Evolutionary conservation across 2,888 invertebrate species (phyloP), one percentile per base, ranked within the genome.

Genomic region (Andrena trimmerana): DNA sequence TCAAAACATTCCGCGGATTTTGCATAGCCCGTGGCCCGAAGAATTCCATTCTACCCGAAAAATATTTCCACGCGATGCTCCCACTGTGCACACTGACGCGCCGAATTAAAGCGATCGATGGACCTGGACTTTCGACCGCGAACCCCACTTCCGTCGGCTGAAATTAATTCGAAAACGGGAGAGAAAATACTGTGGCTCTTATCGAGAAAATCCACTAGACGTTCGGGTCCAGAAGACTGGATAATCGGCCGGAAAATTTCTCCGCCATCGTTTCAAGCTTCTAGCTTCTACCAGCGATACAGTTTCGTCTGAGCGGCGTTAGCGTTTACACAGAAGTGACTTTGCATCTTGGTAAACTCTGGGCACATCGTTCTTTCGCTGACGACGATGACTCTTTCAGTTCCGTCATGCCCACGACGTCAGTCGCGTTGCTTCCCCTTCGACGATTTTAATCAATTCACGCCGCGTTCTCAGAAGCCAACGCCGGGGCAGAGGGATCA

Each of bases 371-470:
- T 42, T 42, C 42, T 42, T 42, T 42, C 42, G 42, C 42, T 16
- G 42, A 24, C 5, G 29, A 24, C 13, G 65, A 33, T 24, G 24
- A 27, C 8, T 27, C 27, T 59, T 27, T 31, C n/a, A 20, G 7
- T 72, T 63, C 63, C 63, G 60, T 57, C 73, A 6, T 4, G 7
- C 13, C 20, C 36, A 24, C 20, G 13, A 31, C 16, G 33, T 24
- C 36, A 36, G 20, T 13, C 50, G 24, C 16, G 16, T 24, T 13
- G 29, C n/a, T 42, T 57, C 50, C 69, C 5, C 69, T 62, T 70
- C 54, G 63, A 50, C 62, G 75, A 76, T 36, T 70, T 70, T 63
- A 70, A 76, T 65, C 71, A 60, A 29, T 42, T 57, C 66, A 29
- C 27, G 24, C 1, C 67, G 68, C 24, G 67, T 67, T 50, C 60